Evolutionary conservation across 2,888 invertebrate species (phyloP).

Genomic region (Cepaea hortensis): DNA sequence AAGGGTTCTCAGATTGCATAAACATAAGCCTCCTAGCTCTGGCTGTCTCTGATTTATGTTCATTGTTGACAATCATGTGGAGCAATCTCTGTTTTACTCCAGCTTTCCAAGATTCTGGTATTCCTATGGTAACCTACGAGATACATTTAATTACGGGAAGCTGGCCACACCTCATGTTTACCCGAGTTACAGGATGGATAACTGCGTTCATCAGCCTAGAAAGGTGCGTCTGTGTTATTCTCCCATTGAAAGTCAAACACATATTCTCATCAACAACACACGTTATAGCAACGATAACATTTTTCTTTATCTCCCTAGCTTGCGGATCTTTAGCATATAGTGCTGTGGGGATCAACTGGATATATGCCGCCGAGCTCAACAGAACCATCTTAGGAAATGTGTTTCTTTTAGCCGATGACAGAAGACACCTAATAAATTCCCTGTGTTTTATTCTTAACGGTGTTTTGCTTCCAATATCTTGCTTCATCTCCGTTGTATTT

Average conservation of each 20-base stretch:
- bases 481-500: not conserved
- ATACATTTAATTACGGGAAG: not conserved
- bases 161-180: conserved; percentile 24
- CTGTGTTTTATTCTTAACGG: not conserved
- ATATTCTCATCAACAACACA: not conserved
- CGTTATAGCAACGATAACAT: not conserved
- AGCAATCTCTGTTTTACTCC: not conserved
- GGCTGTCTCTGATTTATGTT: not conserved
- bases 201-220: conserved; percentile 2
- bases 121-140: not conserved
- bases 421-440: not conserved
- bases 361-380: not conserved
- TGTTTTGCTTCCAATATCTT: conserved; percentile 9
- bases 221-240: conserved; percentile 2
- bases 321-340: not conserved
- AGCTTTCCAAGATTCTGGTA: not conserved
- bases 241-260: conserved; percentile 4
- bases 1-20: not conserved
- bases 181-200: conserved; percentile 5
- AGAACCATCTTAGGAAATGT: not conserved
- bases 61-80: not conserved
- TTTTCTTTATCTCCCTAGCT: not conserved
- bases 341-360: not conserved
- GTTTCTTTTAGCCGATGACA: not conserved
- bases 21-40: not conserved